These are phyloP conservation scores for Spilarctia lutea DNA, from an alignment of 2,888 invertebrate species.

Conservation along the genomic window DNA sequence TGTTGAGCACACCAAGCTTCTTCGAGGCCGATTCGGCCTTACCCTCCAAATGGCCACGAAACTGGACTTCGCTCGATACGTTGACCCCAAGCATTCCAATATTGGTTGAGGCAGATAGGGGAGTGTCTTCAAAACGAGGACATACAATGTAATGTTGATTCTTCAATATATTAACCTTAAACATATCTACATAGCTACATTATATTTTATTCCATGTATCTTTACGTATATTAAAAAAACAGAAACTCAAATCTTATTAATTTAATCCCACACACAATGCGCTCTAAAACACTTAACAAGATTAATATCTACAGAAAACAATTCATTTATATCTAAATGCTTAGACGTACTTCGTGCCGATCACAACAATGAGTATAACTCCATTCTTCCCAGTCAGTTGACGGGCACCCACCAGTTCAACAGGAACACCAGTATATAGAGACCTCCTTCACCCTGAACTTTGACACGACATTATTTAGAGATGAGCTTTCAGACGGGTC, in stretches of 20 bases:
- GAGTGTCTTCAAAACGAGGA: too few species aligned
- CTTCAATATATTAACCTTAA: neutral
- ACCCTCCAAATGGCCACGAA: too few species aligned
- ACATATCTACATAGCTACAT: too few species aligned
- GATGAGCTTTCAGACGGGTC: conserved; percentile 35
- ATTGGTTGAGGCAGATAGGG: too few species aligned
- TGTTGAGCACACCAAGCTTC: too few species aligned
- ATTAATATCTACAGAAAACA: conserved; percentile 57
- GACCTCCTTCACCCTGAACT: conserved; percentile 35
- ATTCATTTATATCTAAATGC: conserved; percentile 56
- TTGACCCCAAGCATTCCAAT: too few species aligned
- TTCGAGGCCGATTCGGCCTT: too few species aligned
- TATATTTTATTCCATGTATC: too few species aligned
- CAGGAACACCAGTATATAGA: conserved; percentile 45
- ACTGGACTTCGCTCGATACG: too few species aligned
- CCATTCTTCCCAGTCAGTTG: conserved; percentile 59
- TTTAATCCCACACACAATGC: conserved; percentile 33
- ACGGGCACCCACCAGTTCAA: conserved; percentile 65
- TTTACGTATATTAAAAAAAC: neutral
- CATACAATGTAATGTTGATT: neutral
- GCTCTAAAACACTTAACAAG: conserved; percentile 40
- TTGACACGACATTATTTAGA: conserved; percentile 11
- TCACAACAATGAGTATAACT: conserved; percentile 55
- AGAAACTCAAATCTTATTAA: neutral
- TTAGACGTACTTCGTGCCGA: conserved; percentile 61